Percentiles rank a stretch among this genome's conserved stretches.
Evolutionary conservation across 1,140 invertebrate species (phyloP).

Genomic region (Penaeus japonicus): DNA sequence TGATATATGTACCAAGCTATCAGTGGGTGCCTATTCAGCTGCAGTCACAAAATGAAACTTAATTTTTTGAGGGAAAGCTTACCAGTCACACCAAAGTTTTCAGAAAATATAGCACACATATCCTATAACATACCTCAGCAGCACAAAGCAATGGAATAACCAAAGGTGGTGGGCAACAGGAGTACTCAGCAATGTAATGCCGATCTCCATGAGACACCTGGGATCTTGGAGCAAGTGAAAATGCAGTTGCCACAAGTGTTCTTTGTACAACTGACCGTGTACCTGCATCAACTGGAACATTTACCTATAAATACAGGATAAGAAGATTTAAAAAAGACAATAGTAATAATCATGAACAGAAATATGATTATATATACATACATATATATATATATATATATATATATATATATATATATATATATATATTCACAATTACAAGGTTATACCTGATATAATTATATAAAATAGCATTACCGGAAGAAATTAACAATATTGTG

Average conservation of each 20-base stretch:
- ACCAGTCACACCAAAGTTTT: background rate
- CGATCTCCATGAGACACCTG: constrained; percentile 65
- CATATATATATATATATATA: no score
- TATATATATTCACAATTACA: no score
- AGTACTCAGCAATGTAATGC: constrained; percentile 84
- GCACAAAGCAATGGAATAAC: constrained; percentile 77
- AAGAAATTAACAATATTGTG: no score
- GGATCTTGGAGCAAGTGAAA: constrained; percentile 69
- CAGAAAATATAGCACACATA: no score
- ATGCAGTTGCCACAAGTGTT: constrained; percentile 63
- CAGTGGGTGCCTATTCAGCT: no score
- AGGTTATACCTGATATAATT: no score
- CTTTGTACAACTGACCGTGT: constrained; percentile 52
- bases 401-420: no score
- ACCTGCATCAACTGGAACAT: constrained; percentile 48
- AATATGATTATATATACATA: no score
- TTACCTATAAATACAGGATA: constrained; percentile 37
- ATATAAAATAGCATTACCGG: no score
- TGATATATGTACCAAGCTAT: no score
- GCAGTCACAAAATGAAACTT: no score
- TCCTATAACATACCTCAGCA: constrained; percentile 62
- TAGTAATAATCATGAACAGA: no score
- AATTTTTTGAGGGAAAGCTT: background rate
- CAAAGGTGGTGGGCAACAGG: constrained; percentile 84
- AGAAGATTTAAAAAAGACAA: background rate